Percentiles rank a stretch among this genome's conserved stretches.
Evolutionary conservation across 1,140 invertebrate species (phyloP).

Genomic region (Sitophilus oryzae): DNA sequence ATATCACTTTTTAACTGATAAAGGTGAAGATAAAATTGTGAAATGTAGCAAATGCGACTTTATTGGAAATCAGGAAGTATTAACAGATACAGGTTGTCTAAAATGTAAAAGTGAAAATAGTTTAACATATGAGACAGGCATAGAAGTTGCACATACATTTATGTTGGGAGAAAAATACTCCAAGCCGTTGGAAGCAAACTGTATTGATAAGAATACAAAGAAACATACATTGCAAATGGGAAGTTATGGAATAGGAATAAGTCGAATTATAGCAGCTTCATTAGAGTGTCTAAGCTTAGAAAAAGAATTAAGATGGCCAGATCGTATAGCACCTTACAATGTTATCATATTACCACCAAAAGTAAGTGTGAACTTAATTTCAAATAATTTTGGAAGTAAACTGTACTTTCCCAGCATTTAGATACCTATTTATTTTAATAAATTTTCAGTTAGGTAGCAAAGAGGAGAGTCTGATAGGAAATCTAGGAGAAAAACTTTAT

Average conservation of each 20-base stretch:
- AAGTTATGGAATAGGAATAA: slow-evolving; percentile 86
- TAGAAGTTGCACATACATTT: slow-evolving; percentile 82
- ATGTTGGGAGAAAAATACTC: slow-evolving; percentile 78
- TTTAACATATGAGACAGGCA: slow-evolving; percentile 44
- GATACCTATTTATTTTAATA: background rate
- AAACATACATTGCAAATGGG: slow-evolving; percentile 65
- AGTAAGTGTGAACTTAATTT: slow-evolving; percentile 46
- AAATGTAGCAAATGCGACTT: slow-evolving; percentile 60
- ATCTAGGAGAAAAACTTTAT: slow-evolving; percentile 53
- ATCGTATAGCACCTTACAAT: slow-evolving; percentile 66
- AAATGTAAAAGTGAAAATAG: slow-evolving; percentile 47
- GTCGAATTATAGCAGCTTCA: slow-evolving; percentile 69
- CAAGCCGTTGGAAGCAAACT: slow-evolving; percentile 57
- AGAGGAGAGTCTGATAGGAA: slow-evolving; percentile 49
- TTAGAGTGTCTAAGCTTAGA: slow-evolving; percentile 70
- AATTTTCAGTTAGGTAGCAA: slow-evolving; percentile 60
- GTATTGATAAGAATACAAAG: slow-evolving; percentile 43
- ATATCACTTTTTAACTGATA: slow-evolving; percentile 65
- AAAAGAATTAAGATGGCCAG: slow-evolving; percentile 69
- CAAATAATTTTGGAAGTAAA: no score
- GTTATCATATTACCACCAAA: slow-evolving; percentile 81
- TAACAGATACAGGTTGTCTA: slow-evolving; percentile 45
- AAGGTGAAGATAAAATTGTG: slow-evolving; percentile 73
- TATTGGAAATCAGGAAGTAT: slow-evolving; percentile 51
- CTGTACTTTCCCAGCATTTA: no score